These are phyloP conservation scores for Helostoma temminkii DNA, from an alignment of 2,797 vertebrate genomes.

Conservation along the genomic window DNA sequence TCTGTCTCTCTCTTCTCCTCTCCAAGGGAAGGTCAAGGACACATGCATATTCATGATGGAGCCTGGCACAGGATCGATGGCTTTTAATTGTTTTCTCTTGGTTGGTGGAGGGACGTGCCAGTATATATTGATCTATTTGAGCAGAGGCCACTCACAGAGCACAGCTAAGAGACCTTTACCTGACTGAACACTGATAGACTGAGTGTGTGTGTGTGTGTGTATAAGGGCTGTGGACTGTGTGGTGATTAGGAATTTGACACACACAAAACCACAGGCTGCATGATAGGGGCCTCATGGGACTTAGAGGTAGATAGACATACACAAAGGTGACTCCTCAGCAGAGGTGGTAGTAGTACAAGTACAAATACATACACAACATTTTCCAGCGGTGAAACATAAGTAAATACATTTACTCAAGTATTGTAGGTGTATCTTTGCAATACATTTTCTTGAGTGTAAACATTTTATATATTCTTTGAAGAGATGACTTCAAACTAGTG, in stretches of 20 bases:
- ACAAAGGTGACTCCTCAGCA: slow-evolving; percentile 54
- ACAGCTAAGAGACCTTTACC: slow-evolving; percentile 81
- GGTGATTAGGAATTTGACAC: slow-evolving; percentile 74
- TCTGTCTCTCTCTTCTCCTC: slow-evolving; percentile 51
- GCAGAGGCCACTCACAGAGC: slow-evolving; percentile 85
- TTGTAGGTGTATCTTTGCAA: neutral
- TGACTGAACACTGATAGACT: slow-evolving; percentile 71
- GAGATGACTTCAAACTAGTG: neutral
- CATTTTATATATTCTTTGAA: neutral
- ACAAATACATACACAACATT: slow-evolving; percentile 8
- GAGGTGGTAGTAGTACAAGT: slow-evolving; percentile 28
- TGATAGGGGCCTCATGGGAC: slow-evolving; percentile 63
- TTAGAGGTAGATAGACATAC: slow-evolving; percentile 48
- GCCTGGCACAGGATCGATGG: slow-evolving; percentile 92
- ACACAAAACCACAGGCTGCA: slow-evolving; percentile 59
- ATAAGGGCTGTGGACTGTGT: slow-evolving; percentile 28
- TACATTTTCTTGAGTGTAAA: neutral
- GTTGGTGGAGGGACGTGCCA: slow-evolving; percentile 94
- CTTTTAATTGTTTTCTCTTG: slow-evolving; percentile 99
- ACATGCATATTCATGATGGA: slow-evolving; percentile 97
- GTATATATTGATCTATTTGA: slow-evolving; percentile 95
- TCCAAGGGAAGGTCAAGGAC: slow-evolving; percentile 93
- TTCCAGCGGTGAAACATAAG: neutral
- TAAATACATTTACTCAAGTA: neutral
- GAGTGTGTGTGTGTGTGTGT: slow-evolving; percentile 32